Conservation (phyloP, 2,797 vertebrate genomes). For the Cynodonichthys magdalenae region DNA sequence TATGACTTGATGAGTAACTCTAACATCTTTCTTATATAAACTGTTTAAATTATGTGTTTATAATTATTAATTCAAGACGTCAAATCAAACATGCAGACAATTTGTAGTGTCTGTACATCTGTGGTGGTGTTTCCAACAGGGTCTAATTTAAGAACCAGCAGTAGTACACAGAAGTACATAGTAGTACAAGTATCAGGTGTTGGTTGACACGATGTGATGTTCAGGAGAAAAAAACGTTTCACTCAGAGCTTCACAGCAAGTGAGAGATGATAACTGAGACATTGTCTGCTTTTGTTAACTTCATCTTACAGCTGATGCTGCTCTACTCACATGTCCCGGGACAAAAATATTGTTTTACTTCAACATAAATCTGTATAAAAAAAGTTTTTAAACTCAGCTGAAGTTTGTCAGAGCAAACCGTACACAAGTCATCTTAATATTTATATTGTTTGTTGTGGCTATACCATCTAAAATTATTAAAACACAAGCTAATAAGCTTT, state of each 20-base stretch:
- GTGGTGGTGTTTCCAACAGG: no score
- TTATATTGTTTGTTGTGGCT: no score
- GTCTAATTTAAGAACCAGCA: conserved; percentile 4
- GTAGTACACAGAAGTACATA: not conserved
- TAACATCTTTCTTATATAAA: not conserved
- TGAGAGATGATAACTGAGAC: conserved; percentile 17
- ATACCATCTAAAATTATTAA: no score
- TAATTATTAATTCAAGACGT: not conserved
- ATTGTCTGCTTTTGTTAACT: conserved; percentile 41
- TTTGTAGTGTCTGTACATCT: not conserved
- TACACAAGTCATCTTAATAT: no score
- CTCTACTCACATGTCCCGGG: conserved; percentile 28
- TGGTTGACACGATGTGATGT: conserved; percentile 1
- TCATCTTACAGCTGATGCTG: conserved; percentile 28
- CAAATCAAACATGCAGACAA: not conserved
- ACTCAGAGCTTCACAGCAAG: conserved; percentile 11
- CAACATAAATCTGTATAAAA: conserved; percentile 21
- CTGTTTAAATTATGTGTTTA: not conserved
- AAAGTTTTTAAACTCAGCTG: no score
- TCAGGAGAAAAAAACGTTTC: conserved; percentile 29
- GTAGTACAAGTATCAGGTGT: not conserved
- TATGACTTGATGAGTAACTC: no score
- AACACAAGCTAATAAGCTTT: no score
- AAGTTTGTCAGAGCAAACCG: no score
- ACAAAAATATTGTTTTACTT: conserved; percentile 33